A percentile compares a stretch with the other conserved stretches of the same genome.
Conservation (phyloP, 1,140 invertebrate species). For the Rhynchophorus ferrugineus region DNA sequence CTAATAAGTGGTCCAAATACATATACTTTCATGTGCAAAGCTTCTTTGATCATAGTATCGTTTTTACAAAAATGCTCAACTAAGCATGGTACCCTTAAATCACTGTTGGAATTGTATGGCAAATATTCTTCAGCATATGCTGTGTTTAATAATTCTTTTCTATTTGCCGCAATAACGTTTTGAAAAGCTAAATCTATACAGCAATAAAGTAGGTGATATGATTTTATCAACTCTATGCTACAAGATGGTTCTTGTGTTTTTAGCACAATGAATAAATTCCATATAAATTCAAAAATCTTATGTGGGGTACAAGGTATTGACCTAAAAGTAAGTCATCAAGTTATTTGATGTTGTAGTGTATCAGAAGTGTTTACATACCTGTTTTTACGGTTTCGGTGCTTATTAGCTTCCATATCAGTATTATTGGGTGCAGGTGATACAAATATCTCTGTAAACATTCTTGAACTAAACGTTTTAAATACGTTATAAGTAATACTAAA, state of each 20-base stretch:
- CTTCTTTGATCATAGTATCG: slow-evolving; percentile 76
- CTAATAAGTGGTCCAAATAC: slow-evolving; percentile 73
- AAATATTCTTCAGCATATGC: slow-evolving; percentile 68
- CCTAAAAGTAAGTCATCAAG: slow-evolving; percentile 40
- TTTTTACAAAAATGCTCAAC: slow-evolving; percentile 74
- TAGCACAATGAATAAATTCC: slow-evolving; percentile 88
- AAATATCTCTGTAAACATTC: slow-evolving; percentile 82
- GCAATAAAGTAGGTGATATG: slow-evolving; percentile 83
- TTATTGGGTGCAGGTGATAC: slow-evolving; percentile 51
- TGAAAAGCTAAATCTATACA: slow-evolving; percentile 86
- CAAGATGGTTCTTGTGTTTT: slow-evolving; percentile 77
- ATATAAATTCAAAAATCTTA: slow-evolving; percentile 86
- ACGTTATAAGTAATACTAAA: slow-evolving; percentile 92
- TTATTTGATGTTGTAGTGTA: too few species aligned
- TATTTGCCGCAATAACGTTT: slow-evolving; percentile 73
- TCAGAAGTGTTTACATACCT: too few species aligned
- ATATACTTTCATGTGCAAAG: slow-evolving; percentile 84
- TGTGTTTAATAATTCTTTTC: slow-evolving; percentile 79
- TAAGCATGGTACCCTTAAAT: slow-evolving; percentile 68
- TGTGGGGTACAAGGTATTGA: slow-evolving; percentile 63
- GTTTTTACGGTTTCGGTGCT: slow-evolving; percentile 61
- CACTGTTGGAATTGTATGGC: slow-evolving; percentile 43
- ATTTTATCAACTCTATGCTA: slow-evolving; percentile 89
- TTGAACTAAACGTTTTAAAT: slow-evolving; percentile 88
- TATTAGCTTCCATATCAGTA: slow-evolving; percentile 41